Percentiles rank a stretch among this genome's conserved stretches.
phyloP scores from a whole-genome alignment of 2,797 vertebrate species.

The Hypotaenidia okinawae region DNA sequence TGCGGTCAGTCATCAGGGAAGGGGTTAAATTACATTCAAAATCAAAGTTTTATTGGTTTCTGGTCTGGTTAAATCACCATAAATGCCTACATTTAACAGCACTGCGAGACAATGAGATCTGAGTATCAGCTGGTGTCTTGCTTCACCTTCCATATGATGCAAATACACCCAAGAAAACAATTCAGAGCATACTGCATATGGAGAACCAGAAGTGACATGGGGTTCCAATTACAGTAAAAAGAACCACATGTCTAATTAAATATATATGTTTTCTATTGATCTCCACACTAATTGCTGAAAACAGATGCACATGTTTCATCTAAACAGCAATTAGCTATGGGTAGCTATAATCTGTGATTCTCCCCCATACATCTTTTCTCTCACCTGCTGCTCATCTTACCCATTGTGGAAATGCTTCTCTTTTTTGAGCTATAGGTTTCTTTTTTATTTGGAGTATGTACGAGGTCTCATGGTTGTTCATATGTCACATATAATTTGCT shows the following conservation, averaged over 20 bases:
- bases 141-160: slow-evolving; percentile 49
- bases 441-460: not conserved
- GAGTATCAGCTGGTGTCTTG: slow-evolving; percentile 22
- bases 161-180: slow-evolving; percentile 36
- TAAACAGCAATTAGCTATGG: slow-evolving; percentile 55
- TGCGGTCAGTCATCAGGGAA: not conserved
- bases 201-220: slow-evolving; percentile 47
- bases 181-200: slow-evolving; percentile 12
- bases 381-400: slow-evolving; percentile 54
- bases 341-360: slow-evolving; percentile 20
- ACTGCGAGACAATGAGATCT: not conserved
- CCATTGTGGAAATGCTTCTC: not conserved
- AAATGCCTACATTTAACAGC: not conserved
- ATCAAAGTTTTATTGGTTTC: not conserved
- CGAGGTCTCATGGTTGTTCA: not conserved
- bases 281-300: slow-evolving; percentile 67
- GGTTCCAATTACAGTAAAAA: slow-evolving; percentile 66
- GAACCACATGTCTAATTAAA: slow-evolving; percentile 74
- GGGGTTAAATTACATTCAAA: slow-evolving; percentile 32
- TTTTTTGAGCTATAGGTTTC: not conserved
- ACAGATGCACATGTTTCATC: slow-evolving; percentile 49
- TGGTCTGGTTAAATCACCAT: not conserved
- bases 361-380: slow-evolving; percentile 24
- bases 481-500: not conserved
- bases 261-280: slow-evolving; percentile 67